These are phyloP conservation scores for Drymodes brunneopygia DNA, from an alignment of 2,113 vertebrate genomes.

Conservation along the genomic window DNA sequence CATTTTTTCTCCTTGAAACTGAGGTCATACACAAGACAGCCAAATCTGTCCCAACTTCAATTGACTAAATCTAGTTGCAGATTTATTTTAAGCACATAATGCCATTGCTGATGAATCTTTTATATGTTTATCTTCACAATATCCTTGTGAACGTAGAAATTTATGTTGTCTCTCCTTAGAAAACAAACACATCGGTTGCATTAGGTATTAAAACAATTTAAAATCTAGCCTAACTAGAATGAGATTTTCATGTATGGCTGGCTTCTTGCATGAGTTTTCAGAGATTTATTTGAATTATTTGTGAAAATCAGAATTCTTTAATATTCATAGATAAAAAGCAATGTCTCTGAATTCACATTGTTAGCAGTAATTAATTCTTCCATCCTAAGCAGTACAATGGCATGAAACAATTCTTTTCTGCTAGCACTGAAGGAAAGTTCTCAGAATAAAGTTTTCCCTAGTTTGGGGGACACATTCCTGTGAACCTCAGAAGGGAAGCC, in stretches of 20 bases:
- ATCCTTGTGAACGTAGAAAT: background rate
- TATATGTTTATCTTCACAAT: background rate
- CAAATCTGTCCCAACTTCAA: background rate
- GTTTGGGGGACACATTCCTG: background rate
- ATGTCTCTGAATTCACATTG: background rate
- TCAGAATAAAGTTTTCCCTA: background rate
- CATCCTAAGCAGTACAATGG: background rate
- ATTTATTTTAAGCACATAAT: conserved; percentile 23
- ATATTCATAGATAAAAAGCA: background rate
- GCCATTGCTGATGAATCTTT: background rate
- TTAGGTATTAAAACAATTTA: background rate
- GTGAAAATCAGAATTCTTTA: background rate
- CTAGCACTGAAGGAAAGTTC: background rate
- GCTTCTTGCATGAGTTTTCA: background rate
- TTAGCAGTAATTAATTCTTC: background rate
- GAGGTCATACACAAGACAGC: background rate
- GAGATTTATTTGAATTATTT: background rate
- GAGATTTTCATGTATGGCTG: background rate
- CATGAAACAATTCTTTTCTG: background rate
- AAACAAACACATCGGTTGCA: background rate
- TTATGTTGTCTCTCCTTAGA: background rate
- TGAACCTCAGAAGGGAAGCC: background rate
- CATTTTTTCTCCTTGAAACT: background rate
- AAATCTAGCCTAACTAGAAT: background rate
- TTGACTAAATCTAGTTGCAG: background rate